A percentile compares a stretch with the other conserved stretches of the same genome.
phyloP scores from a whole-genome alignment of 2,113 vertebrate genomes.

The Platysternon megacephalum region DNA sequence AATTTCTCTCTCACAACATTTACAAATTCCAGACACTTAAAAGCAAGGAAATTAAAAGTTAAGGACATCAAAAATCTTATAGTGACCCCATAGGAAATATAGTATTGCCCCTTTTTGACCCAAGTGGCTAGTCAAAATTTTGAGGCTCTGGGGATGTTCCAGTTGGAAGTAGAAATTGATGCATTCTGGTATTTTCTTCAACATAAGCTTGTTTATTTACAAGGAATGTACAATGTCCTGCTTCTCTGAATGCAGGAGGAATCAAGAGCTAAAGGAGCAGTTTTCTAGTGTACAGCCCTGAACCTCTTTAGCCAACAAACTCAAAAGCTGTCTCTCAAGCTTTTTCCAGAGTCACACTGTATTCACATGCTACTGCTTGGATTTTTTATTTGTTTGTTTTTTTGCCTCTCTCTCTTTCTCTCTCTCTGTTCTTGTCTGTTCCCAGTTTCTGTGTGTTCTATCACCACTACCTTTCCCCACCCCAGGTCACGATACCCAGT shows the following conservation, averaged over 20 bases:
- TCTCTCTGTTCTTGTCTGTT: not conserved
- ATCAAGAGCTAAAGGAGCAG: not conserved
- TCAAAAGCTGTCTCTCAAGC: not conserved
- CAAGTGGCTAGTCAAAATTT: not conserved
- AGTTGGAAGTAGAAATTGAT: not conserved
- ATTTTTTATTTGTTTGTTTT: not conserved
- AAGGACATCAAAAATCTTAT: not conserved
- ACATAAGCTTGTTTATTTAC: not conserved
- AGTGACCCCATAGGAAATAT: not conserved
- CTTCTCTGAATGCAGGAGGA: not conserved
- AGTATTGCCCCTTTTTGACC: not conserved
- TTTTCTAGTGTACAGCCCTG: not conserved
- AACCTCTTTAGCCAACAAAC: not conserved
- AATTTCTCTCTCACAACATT: not conserved
- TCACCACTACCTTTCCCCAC: not conserved
- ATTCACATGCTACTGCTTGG: not conserved
- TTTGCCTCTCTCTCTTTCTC: not conserved
- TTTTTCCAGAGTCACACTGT: not conserved
- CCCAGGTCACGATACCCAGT: not conserved
- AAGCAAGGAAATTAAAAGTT: not conserved
- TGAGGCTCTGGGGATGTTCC: not conserved
- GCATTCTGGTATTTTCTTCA: not conserved
- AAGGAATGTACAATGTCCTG: not conserved
- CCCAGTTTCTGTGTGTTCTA: not conserved
- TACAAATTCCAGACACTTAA: not conserved